Conservation (phyloP, 2,113 vertebrate species). For the Isichthys henryi region DNA sequence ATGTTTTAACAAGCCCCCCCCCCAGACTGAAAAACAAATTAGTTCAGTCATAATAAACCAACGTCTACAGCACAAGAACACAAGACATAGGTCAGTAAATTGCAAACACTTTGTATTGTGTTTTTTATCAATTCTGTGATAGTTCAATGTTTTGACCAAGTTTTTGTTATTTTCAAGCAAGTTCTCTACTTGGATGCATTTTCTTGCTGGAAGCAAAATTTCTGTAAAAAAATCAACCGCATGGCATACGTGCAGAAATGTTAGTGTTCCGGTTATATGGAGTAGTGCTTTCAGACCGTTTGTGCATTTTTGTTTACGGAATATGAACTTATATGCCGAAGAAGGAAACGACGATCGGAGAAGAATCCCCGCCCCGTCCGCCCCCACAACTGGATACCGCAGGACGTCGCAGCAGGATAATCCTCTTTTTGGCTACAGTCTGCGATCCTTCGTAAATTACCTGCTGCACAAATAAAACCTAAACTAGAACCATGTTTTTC, state of each 20-base stretch:
- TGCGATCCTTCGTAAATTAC: neutral
- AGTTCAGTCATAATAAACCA: neutral
- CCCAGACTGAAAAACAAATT: neutral
- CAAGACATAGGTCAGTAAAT: neutral
- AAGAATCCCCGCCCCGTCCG: neutral
- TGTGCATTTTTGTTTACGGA: neutral
- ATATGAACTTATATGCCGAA: neutral
- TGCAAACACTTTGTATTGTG: neutral
- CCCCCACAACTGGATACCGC: neutral
- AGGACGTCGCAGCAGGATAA: constrained; percentile 13
- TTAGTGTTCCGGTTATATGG: neutral
- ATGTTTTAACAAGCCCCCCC: neutral
- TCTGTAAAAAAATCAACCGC: neutral
- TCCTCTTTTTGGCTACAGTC: neutral
- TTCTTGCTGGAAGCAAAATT: neutral
- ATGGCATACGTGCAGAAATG: neutral
- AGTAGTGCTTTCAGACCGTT: neutral
- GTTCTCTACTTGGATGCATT: neutral
- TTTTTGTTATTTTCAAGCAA: neutral
- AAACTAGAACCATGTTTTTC: constrained; percentile 3
- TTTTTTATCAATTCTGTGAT: neutral
- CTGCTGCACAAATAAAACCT: neutral
- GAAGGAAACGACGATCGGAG: neutral
- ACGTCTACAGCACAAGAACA: neutral
- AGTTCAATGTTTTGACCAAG: neutral